Evolutionary conservation across 2,113 vertebrate genomes (phyloP).

Genomic region (Gymnobelideus leadbeateri): DNA sequence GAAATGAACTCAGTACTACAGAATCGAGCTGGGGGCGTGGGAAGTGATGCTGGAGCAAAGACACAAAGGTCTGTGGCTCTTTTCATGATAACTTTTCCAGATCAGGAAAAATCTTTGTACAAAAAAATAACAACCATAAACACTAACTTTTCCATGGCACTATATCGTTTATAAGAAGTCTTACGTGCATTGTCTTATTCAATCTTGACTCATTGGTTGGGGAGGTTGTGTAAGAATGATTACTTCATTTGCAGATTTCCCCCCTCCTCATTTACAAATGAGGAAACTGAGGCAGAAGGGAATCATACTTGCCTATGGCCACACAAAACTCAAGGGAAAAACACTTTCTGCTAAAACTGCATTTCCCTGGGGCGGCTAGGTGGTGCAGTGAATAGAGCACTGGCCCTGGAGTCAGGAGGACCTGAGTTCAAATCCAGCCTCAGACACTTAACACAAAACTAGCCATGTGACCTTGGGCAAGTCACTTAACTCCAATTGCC

Average conservation of each 20-base stretch:
- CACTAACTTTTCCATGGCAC: neutral
- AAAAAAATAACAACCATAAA: neutral
- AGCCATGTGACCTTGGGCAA: no score
- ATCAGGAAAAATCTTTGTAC: neutral
- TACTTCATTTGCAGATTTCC: neutral
- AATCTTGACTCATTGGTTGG: neutral
- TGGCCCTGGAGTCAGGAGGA: no score
- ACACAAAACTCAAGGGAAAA: constrained; percentile 6
- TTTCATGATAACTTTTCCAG: neutral
- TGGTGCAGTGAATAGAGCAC: no score
- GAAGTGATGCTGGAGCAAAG: neutral
- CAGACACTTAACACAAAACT: no score
- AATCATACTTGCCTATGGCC: neutral
- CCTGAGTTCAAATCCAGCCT: no score
- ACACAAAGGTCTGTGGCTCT: neutral
- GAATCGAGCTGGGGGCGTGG: neutral
- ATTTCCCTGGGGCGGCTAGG: neutral
- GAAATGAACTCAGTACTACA: neutral
- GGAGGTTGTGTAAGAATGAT: neutral
- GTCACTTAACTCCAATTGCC: no score
- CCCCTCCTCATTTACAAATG: neutral
- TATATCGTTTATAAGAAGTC: neutral
- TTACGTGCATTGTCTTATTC: neutral
- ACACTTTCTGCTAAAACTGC: neutral
- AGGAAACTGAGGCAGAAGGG: neutral